Conservation (phyloP, 2,797 vertebrate species). For the Petrocephalus sullivani region DNA sequence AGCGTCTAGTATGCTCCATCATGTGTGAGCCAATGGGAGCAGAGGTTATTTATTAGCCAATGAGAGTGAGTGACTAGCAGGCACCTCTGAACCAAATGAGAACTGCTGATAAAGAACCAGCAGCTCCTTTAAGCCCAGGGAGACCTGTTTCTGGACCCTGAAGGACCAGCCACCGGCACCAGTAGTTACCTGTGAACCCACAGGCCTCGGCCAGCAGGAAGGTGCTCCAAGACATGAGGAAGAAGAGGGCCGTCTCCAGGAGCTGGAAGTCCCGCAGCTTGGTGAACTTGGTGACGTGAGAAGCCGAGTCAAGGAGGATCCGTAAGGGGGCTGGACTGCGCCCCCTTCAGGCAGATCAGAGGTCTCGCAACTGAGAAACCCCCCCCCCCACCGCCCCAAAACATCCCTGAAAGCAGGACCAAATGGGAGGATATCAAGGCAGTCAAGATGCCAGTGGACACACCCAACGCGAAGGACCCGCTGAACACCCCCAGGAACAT, state of each 20-base stretch:
- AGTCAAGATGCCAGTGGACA: slow-evolving; percentile 86
- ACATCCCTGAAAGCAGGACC: not conserved
- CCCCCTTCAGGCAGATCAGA: not conserved
- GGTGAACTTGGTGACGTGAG: slow-evolving; percentile 95
- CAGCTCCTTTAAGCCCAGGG: not conserved
- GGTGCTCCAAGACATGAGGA: slow-evolving; percentile 98
- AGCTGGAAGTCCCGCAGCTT: slow-evolving; percentile 89
- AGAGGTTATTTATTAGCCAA: not conserved
- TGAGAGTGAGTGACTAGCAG: not conserved
- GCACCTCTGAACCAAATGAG: not conserved
- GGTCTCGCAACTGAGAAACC: not conserved
- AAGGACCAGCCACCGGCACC: not conserved
- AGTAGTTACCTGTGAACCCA: slow-evolving; percentile 81
- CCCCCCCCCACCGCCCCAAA: not conserved
- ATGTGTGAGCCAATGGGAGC: not conserved
- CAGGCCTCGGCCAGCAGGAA: slow-evolving; percentile 93
- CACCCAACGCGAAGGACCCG: slow-evolving; percentile 90
- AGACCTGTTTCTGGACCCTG: not conserved
- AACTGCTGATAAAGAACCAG: not conserved
- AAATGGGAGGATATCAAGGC: slow-evolving; percentile 85
- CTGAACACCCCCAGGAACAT: slow-evolving; percentile 95
- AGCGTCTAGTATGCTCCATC: not conserved
- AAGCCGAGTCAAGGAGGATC: slow-evolving; percentile 47
- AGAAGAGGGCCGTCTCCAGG: slow-evolving; percentile 91
- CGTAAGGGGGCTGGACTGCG: not conserved